These are phyloP conservation scores for Clupea harengus DNA, from an alignment of 2,113 vertebrate genomes.

Conservation along the genomic window DNA sequence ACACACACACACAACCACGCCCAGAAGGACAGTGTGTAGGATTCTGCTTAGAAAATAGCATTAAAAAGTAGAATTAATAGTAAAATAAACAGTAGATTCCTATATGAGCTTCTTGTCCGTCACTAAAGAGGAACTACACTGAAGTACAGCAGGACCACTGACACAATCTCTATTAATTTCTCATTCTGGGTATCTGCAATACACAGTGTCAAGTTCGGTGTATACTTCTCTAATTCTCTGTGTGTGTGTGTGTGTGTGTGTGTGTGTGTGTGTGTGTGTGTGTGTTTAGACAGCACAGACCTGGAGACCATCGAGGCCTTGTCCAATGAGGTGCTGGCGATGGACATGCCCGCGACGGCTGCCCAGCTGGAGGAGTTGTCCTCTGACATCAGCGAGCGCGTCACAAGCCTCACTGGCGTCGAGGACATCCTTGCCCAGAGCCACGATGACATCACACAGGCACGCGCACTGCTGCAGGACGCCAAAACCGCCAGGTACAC, in stretches of 20 bases:
- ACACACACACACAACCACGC: not conserved
- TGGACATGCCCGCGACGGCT: slow-evolving; percentile 88
- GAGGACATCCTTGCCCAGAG: slow-evolving; percentile 87
- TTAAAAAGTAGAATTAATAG: no score
- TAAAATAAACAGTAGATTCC: no score
- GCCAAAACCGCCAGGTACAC: slow-evolving; percentile 83
- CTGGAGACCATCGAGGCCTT: slow-evolving; percentile 87
- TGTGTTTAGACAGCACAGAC: slow-evolving; percentile 80
- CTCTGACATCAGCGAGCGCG: slow-evolving; percentile 82
- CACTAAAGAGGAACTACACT: no score
- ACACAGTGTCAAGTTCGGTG: no score
- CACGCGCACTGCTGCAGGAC: slow-evolving; percentile 80
- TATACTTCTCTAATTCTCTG: no score
- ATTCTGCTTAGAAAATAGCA: no score
- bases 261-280: not conserved
- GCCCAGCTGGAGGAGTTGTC: slow-evolving; percentile 84
- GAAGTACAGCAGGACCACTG: no score
- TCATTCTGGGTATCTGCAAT: no score
- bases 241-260: not conserved
- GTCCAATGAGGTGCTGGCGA: slow-evolving; percentile 86
- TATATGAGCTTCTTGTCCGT: no score
- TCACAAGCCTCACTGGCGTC: slow-evolving; percentile 84
- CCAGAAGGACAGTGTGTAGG: no score
- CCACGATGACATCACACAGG: slow-evolving; percentile 77
- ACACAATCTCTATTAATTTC: no score